Evolutionary conservation across 2,113 vertebrate genomes (phyloP), one percentile per base, ranked within the genome.

Genomic region (Apodemus sylvaticus): DNA sequence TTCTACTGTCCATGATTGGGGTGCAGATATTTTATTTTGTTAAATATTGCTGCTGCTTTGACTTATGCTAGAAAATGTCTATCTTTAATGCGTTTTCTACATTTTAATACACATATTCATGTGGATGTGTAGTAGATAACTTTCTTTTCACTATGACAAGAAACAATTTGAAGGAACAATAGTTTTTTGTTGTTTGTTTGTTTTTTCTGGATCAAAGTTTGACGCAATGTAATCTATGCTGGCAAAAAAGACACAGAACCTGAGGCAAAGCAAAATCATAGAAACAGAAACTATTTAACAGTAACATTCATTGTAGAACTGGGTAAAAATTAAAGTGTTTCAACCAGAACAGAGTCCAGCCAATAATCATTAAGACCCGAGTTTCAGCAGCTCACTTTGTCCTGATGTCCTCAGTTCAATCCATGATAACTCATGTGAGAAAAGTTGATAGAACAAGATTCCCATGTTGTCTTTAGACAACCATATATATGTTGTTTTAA

Each of bases 1-100:
- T 2, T n/a, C 58, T 58, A 4, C 9, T 64, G 1, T 55, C 3
- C n/a, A 7, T 29, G n/a, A 3, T 29, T 26, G 22, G 7, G 12
- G 36, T 58, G 5, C 5, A n/a, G 22, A 36, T n/a, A 81, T 81
- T 83, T 62, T 62, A 39, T 83, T n/a, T n/a, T n/a, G 31, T 60
- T 60, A 94, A 90, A 60, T 48, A 70, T 31, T 58, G 24, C 13
- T 45, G 1, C 29, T 85, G 73, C 14, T 78, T 78, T 73, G 62
- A 60, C 77, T 79, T 70, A n/a, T n/a, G 5, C 36, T 60, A n/a
- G 14, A 42, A 12, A 39, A 64, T 60, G 20, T 17, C 2, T n/a
- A 0, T 34, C 6, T 1, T 70, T 81, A 81, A 58, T 51, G 9
- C 31, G 8, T 22, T 81, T 51, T 36, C 26, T 81, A 62, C 31